phyloP scores from a whole-genome alignment of 2,888 invertebrate species.

The Bembecia ichneumoniformis region DNA sequence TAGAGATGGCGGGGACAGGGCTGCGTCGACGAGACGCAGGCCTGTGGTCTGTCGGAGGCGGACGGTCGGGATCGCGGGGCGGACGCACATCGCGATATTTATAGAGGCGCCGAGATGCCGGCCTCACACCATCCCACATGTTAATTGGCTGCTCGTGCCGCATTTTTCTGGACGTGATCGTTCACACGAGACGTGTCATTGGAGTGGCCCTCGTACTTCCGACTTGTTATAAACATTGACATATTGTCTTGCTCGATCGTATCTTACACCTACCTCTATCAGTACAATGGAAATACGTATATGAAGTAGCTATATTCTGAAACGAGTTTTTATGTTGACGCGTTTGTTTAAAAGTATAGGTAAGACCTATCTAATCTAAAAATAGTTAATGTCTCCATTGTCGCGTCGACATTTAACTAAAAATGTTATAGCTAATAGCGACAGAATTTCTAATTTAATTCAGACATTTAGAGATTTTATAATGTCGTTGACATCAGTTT shows the following conservation, averaged over 20 bases:
- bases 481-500: too few species aligned
- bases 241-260: constrained; percentile 14
- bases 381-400: too few species aligned
- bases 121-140: constrained; percentile 59
- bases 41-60: constrained; percentile 17
- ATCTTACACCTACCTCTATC: too few species aligned
- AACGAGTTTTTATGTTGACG: too few species aligned
- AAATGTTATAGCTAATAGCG: too few species aligned
- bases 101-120: constrained; percentile 64
- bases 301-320: too few species aligned
- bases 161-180: constrained; percentile 60
- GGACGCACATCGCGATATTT: constrained; percentile 42
- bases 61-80: constrained; percentile 22
- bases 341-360: too few species aligned
- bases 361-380: too few species aligned
- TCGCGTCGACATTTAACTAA: neutral
- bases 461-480: too few species aligned
- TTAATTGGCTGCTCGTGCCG: constrained; percentile 65
- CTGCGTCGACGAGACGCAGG: constrained; percentile 18
- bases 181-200: constrained; percentile 48
- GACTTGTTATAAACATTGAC: constrained; percentile 62
- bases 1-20: constrained; percentile 37
- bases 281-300: too few species aligned
- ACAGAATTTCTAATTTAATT: too few species aligned
- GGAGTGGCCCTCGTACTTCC: constrained; percentile 37